Evolutionary conservation across 2,888 invertebrate species (phyloP).

Genomic region (Callyntrura guangdongensis): DNA sequence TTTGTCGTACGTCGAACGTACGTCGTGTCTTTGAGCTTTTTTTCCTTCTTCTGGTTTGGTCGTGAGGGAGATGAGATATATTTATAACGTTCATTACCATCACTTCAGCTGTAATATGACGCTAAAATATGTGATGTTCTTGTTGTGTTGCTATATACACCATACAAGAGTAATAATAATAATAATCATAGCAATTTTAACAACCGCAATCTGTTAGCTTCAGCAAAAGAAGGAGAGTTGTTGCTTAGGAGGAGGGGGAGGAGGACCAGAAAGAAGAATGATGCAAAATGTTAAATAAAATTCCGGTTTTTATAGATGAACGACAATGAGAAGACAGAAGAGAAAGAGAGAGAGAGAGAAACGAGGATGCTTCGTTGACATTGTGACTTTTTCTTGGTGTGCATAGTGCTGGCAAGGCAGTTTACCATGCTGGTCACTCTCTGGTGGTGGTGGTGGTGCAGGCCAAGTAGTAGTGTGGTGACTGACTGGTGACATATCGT

Average conservation of each 20-base stretch:
- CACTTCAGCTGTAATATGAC: constrained; percentile 44
- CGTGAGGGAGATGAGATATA: constrained; percentile 51
- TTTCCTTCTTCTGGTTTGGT: background rate
- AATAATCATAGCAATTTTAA: background rate
- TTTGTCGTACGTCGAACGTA: too few species aligned
- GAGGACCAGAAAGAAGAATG: background rate
- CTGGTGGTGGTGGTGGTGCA: background rate
- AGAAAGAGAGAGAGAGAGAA: background rate
- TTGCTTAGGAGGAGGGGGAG: background rate
- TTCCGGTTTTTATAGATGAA: constrained; percentile 45
- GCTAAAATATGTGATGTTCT: constrained; percentile 32
- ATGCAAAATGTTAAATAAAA: constrained; percentile 32
- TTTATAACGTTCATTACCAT: constrained; percentile 54
- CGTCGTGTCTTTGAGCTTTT: background rate
- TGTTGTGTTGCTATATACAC: background rate
- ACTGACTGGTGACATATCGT: constrained; percentile 46
- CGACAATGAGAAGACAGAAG: constrained; percentile 15
- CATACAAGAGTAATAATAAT: constrained; percentile 3
- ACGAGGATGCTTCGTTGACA: constrained; percentile 30
- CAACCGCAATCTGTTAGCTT: background rate
- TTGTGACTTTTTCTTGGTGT: constrained; percentile 24
- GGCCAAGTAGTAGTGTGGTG: background rate
- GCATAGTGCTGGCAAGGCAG: too few species aligned
- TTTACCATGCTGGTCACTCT: background rate
- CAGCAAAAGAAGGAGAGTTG: background rate